Evolutionary conservation across 2,113 vertebrate species (phyloP).

Genomic region (Notothenia coriiceps): DNA sequence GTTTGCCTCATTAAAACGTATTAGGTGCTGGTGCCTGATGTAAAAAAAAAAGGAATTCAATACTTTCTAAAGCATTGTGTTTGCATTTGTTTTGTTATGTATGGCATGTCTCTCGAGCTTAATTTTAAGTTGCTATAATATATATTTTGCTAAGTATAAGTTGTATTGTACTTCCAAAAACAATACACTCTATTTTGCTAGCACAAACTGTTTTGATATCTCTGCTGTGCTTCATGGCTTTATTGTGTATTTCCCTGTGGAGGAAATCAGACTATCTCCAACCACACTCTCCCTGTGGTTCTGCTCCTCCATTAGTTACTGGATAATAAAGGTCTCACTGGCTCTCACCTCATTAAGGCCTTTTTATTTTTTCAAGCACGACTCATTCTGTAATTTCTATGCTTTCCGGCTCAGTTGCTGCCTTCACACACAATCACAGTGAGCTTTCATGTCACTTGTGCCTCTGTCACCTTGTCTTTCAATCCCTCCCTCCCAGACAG

Average conservation of each 20-base stretch:
- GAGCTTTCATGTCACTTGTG: conserved; percentile 39
- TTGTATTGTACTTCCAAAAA: conserved; percentile 7
- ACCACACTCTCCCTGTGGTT: conserved; percentile 34
- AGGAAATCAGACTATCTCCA: conserved; percentile 26
- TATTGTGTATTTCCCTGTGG: conserved; percentile 8
- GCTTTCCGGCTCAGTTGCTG: conserved; percentile 17
- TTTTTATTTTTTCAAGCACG: conserved; percentile 29
- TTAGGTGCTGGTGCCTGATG: conserved; percentile 41
- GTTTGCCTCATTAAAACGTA: not conserved
- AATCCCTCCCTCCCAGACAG: conserved; percentile 54
- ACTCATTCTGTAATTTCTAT: conserved; percentile 38
- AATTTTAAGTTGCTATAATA: conserved; percentile 24
- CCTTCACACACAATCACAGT: conserved; percentile 21
- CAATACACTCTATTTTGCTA: conserved; percentile 13
- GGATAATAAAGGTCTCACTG: conserved; percentile 56
- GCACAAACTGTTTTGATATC: conserved; percentile 9
- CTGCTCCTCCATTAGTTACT: conserved; percentile 46
- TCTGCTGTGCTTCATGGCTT: conserved; percentile 3
- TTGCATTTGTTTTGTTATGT: conserved; percentile 11
- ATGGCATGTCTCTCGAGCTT: not conserved
- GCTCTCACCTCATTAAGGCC: conserved; percentile 47
- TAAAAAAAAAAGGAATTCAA: not conserved
- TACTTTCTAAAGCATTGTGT: conserved; percentile 2
- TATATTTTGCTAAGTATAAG: not conserved
- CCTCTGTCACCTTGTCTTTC: conserved; percentile 67